Base-by-base conservation (phyloP, 2,888 invertebrate genomes). In the Cerastis leucographa region DNA sequence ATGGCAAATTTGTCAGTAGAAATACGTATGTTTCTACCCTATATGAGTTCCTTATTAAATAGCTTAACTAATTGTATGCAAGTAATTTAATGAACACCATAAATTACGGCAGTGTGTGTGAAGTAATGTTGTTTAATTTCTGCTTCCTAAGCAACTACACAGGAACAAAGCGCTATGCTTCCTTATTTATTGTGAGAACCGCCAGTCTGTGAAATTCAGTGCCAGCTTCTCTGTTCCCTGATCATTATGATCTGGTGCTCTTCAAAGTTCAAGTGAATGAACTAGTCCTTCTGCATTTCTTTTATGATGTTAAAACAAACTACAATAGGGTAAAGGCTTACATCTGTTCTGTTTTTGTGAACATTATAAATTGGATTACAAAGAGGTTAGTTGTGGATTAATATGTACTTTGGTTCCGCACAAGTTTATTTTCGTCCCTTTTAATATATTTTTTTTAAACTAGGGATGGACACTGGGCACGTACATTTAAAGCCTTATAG, bases 271-370 rank as follows among this genome's bases (percentile, higher is more conserved):
- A 3, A 35, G 35, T 35, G 35, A 35, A 35, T 35, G n/a, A n/a
- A n/a, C 35, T 67, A 29, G 25, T 49, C 17, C 72, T 85, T 74
- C 85, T 84, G 74, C 0, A 11, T 0, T 2, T 2, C 2, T 1
- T 70, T 14, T 64, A 2, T 0, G 19, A 11, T 29, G 25, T 22
- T 35, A 12, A 69, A 71, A 81, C 61, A 44, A 42, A 78, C 78
- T 82, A 84, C 83, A 74, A 72, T 72, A 65, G 83, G 40, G 56
- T 81, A 56, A 77, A 80, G 62, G 71, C 64, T 74, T 80, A 86
- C 78, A 86, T 84, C 85, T 84, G 85, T 86, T 81, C 81, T 78
- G 81, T 80, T 86, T 86, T 85, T 85, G 86, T 86, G 70, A 84
- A 72, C 72, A 81, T 80, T 86, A 80, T 85, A 74, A 84, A 84